Conservation (phyloP, 2,888 invertebrate genomes). For the Caenorhabditis becei region DNA sequence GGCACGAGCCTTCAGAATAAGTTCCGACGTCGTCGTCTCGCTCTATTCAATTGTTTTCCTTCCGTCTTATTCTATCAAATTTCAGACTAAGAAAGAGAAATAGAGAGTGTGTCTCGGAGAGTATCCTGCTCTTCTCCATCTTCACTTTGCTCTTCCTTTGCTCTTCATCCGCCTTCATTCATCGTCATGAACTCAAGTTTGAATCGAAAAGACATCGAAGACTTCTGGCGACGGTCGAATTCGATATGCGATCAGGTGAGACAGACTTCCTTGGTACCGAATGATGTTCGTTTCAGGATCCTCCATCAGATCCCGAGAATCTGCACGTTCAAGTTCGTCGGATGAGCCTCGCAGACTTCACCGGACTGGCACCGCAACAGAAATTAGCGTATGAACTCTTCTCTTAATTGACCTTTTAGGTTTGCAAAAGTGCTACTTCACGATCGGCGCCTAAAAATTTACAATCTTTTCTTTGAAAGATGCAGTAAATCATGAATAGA, state of each 20-base stretch:
- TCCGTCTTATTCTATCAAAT: constrained; percentile 54
- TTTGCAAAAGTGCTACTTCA: too few species aligned
- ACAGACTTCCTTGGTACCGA: not conserved
- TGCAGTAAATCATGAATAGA: too few species aligned
- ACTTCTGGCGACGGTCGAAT: constrained; percentile 72
- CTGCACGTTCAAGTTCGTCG: constrained; percentile 68
- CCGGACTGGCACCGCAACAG: constrained; percentile 73
- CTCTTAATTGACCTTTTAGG: too few species aligned
- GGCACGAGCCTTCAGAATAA: not conserved
- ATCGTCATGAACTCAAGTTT: constrained; percentile 53
- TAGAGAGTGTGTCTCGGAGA: constrained; percentile 9
- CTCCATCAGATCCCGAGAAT: constrained; percentile 41
- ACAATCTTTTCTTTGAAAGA: too few species aligned
- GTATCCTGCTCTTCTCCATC: constrained; percentile 37
- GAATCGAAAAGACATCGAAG: constrained; percentile 72
- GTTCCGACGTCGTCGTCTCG: not conserved
- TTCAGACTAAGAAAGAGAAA: constrained; percentile 34
- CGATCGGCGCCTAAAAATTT: too few species aligned
- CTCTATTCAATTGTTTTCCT: constrained; percentile 56
- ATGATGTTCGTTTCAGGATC: constrained; percentile 26
- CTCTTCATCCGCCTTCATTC: not conserved
- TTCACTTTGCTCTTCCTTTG: constrained; percentile 8
- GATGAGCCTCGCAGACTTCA: constrained; percentile 77
- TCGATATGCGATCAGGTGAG: constrained; percentile 72
- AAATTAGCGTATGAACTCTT: constrained; percentile 54